Conservation (phyloP, 2,113 vertebrate species). For the Pygoscelis antarcticus region DNA sequence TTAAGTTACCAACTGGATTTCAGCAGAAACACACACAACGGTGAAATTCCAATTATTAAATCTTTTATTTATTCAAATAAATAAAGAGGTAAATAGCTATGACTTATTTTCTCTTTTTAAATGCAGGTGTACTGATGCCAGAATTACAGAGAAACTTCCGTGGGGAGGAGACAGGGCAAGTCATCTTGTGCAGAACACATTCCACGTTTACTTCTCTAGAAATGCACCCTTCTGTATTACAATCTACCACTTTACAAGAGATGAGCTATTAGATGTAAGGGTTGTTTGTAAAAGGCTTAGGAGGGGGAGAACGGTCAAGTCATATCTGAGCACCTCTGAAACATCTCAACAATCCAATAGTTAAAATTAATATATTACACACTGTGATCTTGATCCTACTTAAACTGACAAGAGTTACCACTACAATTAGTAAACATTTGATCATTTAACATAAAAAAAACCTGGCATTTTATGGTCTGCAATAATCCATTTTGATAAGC, state of each 20-base stretch:
- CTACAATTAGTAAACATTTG: neutral
- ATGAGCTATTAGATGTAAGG: neutral
- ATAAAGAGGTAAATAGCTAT: neutral
- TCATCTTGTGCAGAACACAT: neutral
- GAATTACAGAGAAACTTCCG: neutral
- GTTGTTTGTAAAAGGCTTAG: neutral
- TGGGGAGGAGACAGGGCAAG: neutral
- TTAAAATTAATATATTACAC: neutral
- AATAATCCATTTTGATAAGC: neutral
- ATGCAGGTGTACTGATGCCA: neutral
- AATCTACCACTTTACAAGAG: neutral
- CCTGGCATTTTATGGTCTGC: neutral
- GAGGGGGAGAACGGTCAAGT: neutral
- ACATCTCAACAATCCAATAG: neutral
- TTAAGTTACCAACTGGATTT: neutral
- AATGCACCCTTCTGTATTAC: neutral
- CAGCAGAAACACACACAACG: neutral
- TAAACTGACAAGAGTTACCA: neutral
- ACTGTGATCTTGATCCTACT: neutral
- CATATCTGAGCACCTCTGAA: neutral
- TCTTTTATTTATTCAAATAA: slow-evolving; percentile 12
- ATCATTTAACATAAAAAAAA: neutral
- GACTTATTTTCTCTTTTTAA: neutral
- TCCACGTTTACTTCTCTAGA: neutral
- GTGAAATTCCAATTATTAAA: neutral